Base-by-base conservation (phyloP, 1,140 invertebrate genomes). In the Planococcus citri region DNA sequence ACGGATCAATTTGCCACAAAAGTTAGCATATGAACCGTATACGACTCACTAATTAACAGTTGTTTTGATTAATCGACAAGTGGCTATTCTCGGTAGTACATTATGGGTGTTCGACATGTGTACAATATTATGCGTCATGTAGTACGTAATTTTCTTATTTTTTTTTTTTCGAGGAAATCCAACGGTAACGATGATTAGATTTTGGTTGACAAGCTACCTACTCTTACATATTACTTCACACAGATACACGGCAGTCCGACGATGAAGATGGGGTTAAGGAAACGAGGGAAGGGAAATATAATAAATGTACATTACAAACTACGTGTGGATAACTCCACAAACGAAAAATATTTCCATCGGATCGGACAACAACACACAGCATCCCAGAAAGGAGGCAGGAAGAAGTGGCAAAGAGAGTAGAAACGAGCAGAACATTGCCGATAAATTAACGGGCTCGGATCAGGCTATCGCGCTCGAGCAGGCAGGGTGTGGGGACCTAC, bases 361-460 rank as follows among this genome's bases (percentile, higher is more conserved):
- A n/a, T 51, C 4, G 29, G 29, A 33, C 3, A 33, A 12, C 12
- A 33, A n/a, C n/a, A n/a, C n/a, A n/a, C n/a, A n/a, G n/a, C n/a
- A n/a, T n/a, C 33, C 33, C 6, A 37, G 33, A 14, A 14, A 6
- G 33, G 33, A 6, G 33, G 33, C 33, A 37, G 33, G 33, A 8
- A 6, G 33, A 14, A 37, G 33, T 6, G 33, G 33, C 33, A n/a
- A n/a, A n/a, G n/a, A n/a, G 33, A 60, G 20, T 20, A 60, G 8
- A 60, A 60, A 60, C 24, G 24, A 64, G 10, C 60, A 64, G 60
- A 64, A 64, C 60, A 64, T 64, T 27, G 20, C 25, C 60, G 60
- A 64, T 64, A 64, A 64, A 64, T 64, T 64, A 64, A 22, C 20
- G 22, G n/a, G n/a, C n/a, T n/a, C 60, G 17, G 60, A 64, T 64